phyloP scores from a whole-genome alignment of 1,140 invertebrate species.

The Fopius arisanus region DNA sequence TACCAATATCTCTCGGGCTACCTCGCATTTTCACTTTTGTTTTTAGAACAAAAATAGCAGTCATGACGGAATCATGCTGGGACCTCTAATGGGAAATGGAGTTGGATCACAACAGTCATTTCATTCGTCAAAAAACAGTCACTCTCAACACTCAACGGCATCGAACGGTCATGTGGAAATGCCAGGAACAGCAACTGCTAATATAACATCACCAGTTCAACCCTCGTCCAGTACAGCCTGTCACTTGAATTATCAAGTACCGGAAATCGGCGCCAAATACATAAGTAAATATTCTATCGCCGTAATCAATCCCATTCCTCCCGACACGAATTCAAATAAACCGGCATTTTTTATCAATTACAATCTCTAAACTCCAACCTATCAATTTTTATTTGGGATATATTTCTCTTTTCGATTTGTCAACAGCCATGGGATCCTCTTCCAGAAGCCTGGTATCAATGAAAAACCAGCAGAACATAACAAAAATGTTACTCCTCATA shows the following conservation, averaged over 20 bases:
- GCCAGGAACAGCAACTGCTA: slow-evolving; percentile 35
- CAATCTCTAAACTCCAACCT: no score
- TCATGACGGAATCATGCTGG: slow-evolving; percentile 49
- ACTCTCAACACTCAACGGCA: slow-evolving; percentile 43
- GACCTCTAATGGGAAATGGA: slow-evolving; percentile 41
- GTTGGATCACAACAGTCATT: slow-evolving; percentile 55
- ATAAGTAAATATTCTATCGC: slow-evolving; percentile 51
- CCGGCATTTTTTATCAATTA: no score
- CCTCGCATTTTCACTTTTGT: background rate
- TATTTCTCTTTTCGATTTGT: background rate
- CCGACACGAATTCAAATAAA: no score
- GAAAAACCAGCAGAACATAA: slow-evolving; percentile 67
- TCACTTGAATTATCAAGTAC: slow-evolving; percentile 43
- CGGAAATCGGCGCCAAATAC: slow-evolving; percentile 47
- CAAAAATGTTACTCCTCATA: slow-evolving; percentile 68
- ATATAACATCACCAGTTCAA: slow-evolving; percentile 10
- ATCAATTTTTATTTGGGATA: no score
- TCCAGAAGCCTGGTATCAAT: slow-evolving; percentile 60
- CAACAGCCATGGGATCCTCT: slow-evolving; percentile 58
- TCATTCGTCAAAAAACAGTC: slow-evolving; percentile 57
- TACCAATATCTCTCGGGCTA: background rate
- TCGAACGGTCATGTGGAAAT: background rate
- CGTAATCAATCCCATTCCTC: no score
- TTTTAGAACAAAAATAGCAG: slow-evolving; percentile 51
- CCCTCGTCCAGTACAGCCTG: slow-evolving; percentile 37